phyloP scores from a whole-genome alignment of 2,113 vertebrate genomes.

The Myotis brandtii region DNA sequence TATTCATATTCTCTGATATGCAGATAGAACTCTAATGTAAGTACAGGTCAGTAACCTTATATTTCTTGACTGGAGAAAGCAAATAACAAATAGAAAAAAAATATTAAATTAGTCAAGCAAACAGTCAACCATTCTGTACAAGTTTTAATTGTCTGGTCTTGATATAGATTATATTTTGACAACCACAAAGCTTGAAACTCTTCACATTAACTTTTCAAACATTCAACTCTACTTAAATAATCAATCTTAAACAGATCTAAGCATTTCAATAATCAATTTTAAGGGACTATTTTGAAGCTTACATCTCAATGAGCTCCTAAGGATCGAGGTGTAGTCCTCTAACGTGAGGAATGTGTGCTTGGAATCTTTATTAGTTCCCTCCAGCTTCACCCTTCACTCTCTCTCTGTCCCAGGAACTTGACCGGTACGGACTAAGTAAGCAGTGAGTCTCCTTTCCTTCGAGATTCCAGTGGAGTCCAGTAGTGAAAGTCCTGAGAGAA shows the following conservation, averaged over 20 bases:
- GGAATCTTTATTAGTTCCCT: neutral
- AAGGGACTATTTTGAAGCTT: neutral
- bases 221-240: neutral
- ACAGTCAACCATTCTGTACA: neutral
- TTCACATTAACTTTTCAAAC: neutral
- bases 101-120: neutral
- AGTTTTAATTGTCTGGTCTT: neutral
- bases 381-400: neutral
- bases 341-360: fast-evolving
- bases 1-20: neutral
- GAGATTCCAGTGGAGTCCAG: neutral
- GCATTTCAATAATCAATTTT: neutral
- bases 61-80: neutral
- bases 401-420: neutral
- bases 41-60: neutral
- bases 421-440: neutral
- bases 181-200: neutral
- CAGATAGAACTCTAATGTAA: neutral
- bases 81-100: neutral
- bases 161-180: neutral
- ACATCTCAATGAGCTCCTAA: neutral
- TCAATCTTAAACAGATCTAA: neutral
- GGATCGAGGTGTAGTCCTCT: neutral
- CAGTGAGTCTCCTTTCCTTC: neutral
- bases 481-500: neutral